phyloP scores from a whole-genome alignment of 2,113 vertebrate genomes.

The Salvator merianae region DNA sequence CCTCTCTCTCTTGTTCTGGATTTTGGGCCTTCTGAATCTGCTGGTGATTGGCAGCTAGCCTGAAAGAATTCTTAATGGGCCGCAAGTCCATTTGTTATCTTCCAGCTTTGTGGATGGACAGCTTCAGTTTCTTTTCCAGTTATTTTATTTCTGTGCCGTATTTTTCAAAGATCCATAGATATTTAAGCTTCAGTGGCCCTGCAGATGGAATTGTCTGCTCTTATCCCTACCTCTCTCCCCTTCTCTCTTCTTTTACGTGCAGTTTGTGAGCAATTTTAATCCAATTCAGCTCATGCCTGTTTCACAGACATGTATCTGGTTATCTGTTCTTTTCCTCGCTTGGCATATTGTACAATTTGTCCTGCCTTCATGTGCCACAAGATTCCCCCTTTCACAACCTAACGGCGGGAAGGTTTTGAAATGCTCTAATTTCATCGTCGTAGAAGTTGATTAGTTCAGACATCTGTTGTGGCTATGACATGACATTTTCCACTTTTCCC shows the following conservation, averaged over 20 bases:
- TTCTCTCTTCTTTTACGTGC: constrained; percentile 6
- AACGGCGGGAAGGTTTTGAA: background rate
- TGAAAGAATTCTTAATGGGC: constrained; percentile 7
- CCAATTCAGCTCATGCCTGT: constrained; percentile 44
- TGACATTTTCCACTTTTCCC: constrained; percentile 49
- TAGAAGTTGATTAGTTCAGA: constrained; percentile 61
- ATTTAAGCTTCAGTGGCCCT: constrained; percentile 39
- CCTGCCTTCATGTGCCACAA: constrained; percentile 57
- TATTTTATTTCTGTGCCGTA: constrained; percentile 26
- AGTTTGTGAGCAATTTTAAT: constrained; percentile 53
- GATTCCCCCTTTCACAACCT: constrained; percentile 41
- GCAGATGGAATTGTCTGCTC: constrained; percentile 26
- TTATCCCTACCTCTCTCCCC: constrained; percentile 18
- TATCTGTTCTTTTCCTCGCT: constrained; percentile 50
- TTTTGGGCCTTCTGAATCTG: background rate
- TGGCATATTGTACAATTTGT: constrained; percentile 51
- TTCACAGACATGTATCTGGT: constrained; percentile 48
- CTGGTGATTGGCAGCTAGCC: constrained; percentile 1
- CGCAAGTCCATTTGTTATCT: constrained; percentile 22
- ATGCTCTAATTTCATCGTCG: constrained; percentile 60
- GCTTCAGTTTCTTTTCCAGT: background rate
- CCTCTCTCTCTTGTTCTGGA: background rate
- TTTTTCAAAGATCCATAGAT: constrained; percentile 33
- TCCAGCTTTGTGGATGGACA: constrained; percentile 12
- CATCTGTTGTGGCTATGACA: constrained; percentile 61